Conservation (phyloP, 2,888 invertebrate species). For the Microctonus aethiopoides region DNA sequence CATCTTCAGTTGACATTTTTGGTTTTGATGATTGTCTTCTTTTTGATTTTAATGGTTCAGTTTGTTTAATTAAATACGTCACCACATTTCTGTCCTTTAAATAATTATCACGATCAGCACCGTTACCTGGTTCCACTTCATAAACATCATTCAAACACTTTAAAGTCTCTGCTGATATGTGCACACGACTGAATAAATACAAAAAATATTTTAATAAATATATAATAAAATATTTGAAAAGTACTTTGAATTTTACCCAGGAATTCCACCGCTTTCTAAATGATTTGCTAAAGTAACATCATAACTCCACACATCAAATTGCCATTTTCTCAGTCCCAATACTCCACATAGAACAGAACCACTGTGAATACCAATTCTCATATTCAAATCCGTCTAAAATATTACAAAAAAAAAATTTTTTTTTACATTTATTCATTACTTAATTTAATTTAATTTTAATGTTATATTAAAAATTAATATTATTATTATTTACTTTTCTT, state of each 20-base stretch:
- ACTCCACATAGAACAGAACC: constrained; percentile 97
- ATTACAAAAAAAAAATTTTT: constrained; percentile 31
- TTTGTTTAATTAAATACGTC: constrained; percentile 88
- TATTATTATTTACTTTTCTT: constrained; percentile 77
- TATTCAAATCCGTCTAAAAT: constrained; percentile 88
- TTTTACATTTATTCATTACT: neutral
- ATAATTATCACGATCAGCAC: constrained; percentile 84
- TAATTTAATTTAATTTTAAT: neutral
- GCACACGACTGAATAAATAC: constrained; percentile 88
- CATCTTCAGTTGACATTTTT: constrained; percentile 58
- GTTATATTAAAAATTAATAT: too few species aligned
- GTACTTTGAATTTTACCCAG: constrained; percentile 77
- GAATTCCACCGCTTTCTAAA: constrained; percentile 96
- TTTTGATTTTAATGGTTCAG: constrained; percentile 77
- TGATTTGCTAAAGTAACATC: constrained; percentile 95
- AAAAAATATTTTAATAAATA: neutral
- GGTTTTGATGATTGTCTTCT: constrained; percentile 69
- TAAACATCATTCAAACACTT: constrained; percentile 88
- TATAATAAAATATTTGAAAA: constrained; percentile 14
- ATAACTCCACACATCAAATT: constrained; percentile 93
- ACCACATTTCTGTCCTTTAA: constrained; percentile 86
- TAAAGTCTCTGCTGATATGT: constrained; percentile 92
- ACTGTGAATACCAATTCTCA: constrained; percentile 98
- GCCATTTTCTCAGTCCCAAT: constrained; percentile 91
- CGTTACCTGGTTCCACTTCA: constrained; percentile 93